Percentiles rank a stretch among this genome's conserved stretches.
phyloP scores from a whole-genome alignment of 2,797 vertebrate genomes.

The Botia almorhae region DNA sequence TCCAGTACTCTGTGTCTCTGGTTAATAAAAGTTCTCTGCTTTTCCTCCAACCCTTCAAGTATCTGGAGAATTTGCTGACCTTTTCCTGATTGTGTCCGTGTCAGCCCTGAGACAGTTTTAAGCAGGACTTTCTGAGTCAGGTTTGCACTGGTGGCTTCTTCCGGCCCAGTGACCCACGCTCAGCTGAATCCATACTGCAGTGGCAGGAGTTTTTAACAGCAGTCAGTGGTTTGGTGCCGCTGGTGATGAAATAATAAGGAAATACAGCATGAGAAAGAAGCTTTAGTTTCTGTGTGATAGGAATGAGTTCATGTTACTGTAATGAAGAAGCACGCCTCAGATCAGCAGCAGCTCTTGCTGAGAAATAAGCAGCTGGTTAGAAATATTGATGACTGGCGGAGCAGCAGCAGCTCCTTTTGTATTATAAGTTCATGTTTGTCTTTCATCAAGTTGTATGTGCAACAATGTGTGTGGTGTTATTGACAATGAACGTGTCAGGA shows the following conservation, averaged over 20 bases:
- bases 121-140: neutral
- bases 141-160: conserved; percentile 11
- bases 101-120: neutral
- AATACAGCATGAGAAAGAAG: conserved; percentile 1
- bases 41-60: conserved; percentile 76
- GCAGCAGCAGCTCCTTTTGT: conserved; percentile 1
- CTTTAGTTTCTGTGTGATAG: conserved; percentile 12
- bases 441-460: conserved; percentile 17
- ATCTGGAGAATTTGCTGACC: conserved; percentile 72
- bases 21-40: conserved; percentile 77
- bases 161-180: neutral
- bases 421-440: conserved; percentile 25
- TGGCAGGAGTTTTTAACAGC: neutral
- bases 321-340: conserved; percentile 19
- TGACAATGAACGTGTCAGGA: neutral
- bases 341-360: conserved; percentile 33
- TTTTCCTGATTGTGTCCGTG: conserved; percentile 63
- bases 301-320: neutral
- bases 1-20: conserved; percentile 74
- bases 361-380: conserved; percentile 19
- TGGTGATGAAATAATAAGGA: conserved; percentile 19
- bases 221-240: neutral
- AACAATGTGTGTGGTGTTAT: neutral
- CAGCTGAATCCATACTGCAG: neutral
- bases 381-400: conserved; percentile 35